Evolutionary conservation across 2,888 invertebrate genomes (phyloP).

Genomic region (Cepaea hortensis): DNA sequence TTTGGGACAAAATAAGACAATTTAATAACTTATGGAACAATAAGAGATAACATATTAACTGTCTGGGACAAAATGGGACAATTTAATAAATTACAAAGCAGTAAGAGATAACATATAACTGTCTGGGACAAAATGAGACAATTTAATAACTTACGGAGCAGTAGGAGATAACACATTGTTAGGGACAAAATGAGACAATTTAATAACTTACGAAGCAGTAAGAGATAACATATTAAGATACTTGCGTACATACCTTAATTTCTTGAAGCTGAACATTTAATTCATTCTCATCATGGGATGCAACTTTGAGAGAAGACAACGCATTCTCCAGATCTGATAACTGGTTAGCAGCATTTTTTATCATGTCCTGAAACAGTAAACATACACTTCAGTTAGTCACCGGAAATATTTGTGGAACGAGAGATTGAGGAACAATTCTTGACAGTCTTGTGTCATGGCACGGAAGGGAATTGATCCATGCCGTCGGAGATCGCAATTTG

Average conservation of each 20-base stretch:
- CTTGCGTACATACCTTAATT: constrained; percentile 76
- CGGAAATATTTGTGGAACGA: neutral
- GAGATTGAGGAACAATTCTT: no score
- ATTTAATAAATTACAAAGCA: no score
- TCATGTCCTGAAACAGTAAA: constrained; percentile 81
- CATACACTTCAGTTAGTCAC: neutral
- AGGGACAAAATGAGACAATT: neutral
- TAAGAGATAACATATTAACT: no score
- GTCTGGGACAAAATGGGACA: no score
- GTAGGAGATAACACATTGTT: neutral
- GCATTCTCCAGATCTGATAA: constrained; percentile 88
- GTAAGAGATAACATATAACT: no score
- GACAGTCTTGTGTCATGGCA: no score
- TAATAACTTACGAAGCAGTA: neutral
- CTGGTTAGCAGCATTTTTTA: constrained; percentile 86
- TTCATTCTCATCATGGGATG: constrained; percentile 90
- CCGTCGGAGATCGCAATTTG: no score
- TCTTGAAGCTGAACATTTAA: constrained; percentile 90
- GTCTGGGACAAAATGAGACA: no score
- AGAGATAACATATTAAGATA: neutral
- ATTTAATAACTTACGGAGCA: no score
- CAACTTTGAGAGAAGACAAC: constrained; percentile 88
- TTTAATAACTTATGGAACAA: neutral
- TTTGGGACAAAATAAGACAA: neutral
- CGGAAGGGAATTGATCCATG: no score